Base-by-base conservation (phyloP, 92 coral and sea anemone genomes). In the Scolanthus callimorphus region DNA sequence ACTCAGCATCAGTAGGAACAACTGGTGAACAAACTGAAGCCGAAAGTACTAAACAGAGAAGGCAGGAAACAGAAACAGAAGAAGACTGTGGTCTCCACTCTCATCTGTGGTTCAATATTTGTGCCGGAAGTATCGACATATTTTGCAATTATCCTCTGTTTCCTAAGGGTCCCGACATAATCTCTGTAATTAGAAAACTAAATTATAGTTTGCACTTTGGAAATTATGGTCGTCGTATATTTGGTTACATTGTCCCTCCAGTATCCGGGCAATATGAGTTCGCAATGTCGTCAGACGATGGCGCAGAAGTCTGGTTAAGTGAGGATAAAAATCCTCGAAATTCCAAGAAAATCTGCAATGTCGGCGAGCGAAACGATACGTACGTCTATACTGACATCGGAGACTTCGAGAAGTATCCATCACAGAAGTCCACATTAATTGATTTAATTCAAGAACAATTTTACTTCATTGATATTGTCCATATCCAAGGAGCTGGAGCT, bases 101-200 rank as follows among this genome's bases (percentile, higher is more conserved):
- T 3, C 81, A 71, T 23, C 2, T 70, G 0, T 83, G 90, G 90
- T 34, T 31, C 25, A 64, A 44, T 1, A 47, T 51, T 2, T 60
- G 69, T 10, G 51, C 63, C 23, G 4, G 26, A 20, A 45, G 45
- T 31, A 8, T 77, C 11, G 60, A 77, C 20, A n/a, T 56, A 9
- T 27, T 83, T 38, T 77, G 90, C 38, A 39, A 70, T 22, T 54
- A 59, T 29, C 84, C 84, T 1, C 59, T 83, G 62, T 83, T 77
- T 23, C 90, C 90, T 6, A 76, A 60, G 21, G 80, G 74, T 4
- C 90, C 90, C 13, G 78, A 59, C 37, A 44, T 21, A 3, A 19
- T 38, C 19, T 53, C 63, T 2, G 24, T 25, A 38, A 10, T 55
- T 9, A 11, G 13, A 8, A 13, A 50, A 19, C 31, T 67, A 26